Evolutionary conservation across 1,140 invertebrate species (phyloP).

Genomic region (Papilio polytes): DNA sequence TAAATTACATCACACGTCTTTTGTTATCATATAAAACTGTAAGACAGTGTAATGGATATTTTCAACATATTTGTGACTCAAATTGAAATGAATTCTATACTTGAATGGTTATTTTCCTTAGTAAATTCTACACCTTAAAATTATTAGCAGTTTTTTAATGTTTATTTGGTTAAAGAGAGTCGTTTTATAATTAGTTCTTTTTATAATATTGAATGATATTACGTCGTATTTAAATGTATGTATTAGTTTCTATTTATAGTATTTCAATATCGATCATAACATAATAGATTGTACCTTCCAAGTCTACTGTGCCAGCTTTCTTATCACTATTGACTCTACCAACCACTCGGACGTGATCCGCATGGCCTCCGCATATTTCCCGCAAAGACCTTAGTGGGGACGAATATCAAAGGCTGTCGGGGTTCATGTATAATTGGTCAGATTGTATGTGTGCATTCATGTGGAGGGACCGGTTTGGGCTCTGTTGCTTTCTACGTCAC

Average conservation of each 20-base stretch:
- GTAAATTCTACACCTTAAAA: neutral
- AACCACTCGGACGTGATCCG: conserved; percentile 63
- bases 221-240: conserved; percentile 20
- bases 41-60: neutral
- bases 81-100: conserved; percentile 19
- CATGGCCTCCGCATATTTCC: conserved; percentile 54
- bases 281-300: conserved; percentile 70
- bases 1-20: conserved; percentile 9
- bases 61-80: conserved; percentile 28
- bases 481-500: conserved; percentile 79
- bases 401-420: conserved; percentile 63
- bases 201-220: neutral
- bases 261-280: conserved; percentile 62
- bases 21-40: conserved; percentile 21
- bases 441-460: conserved; percentile 76
- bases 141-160: neutral
- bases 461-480: conserved; percentile 74
- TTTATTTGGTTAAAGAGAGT: too few species aligned
- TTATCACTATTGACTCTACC: conserved; percentile 66
- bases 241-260: conserved; percentile 43
- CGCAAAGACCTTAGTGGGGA: conserved; percentile 52
- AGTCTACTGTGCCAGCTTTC: conserved; percentile 70
- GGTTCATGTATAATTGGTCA: conserved; percentile 75
- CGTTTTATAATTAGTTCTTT: too few species aligned
- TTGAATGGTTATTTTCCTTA: neutral